Percentiles rank a stretch among this genome's conserved stretches.
These are phyloP conservation scores for Melinopterus prodromus DNA, from an alignment of 2,888 invertebrate species.

Conservation along the genomic window DNA sequence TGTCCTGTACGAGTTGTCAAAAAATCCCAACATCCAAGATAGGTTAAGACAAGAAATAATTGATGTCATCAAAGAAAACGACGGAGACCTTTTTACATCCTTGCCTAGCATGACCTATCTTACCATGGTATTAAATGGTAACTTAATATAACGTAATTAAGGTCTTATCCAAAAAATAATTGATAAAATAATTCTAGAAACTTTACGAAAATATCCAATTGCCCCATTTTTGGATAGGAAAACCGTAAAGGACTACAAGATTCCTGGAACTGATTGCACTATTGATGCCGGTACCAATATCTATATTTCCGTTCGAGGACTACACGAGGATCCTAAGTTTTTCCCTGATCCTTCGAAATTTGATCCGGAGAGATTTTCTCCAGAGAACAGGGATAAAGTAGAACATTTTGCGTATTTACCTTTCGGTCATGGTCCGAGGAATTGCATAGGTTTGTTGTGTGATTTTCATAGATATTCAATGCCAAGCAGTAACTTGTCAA, in stretches of 20 bases:
- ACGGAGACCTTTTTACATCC: not conserved
- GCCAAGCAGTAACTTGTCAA: slow-evolving; percentile 8
- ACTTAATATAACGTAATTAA: not conserved
- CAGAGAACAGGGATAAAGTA: slow-evolving; percentile 43
- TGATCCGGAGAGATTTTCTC: slow-evolving; percentile 49
- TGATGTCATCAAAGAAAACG: not conserved
- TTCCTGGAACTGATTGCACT: slow-evolving; percentile 45
- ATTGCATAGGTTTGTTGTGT: slow-evolving; percentile 49
- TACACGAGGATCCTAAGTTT: slow-evolving; percentile 50
- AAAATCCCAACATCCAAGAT: slow-evolving; percentile 20
- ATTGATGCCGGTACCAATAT: slow-evolving; percentile 51
- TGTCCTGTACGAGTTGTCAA: slow-evolving; percentile 7
- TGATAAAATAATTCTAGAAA: slow-evolving; percentile 46
- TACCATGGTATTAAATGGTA: slow-evolving; percentile 5
- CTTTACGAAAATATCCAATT: slow-evolving; percentile 56
- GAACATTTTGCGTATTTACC: slow-evolving; percentile 47
- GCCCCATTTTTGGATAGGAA: slow-evolving; percentile 46
- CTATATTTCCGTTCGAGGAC: slow-evolving; percentile 49
- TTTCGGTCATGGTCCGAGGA: slow-evolving; percentile 49
- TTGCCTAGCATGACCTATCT: not conserved
- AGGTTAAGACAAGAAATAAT: slow-evolving; percentile 38
- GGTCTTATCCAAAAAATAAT: not conserved
- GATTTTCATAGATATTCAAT: not conserved
- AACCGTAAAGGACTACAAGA: slow-evolving; percentile 46
- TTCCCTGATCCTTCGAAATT: slow-evolving; percentile 51